Percentiles rank a stretch among this genome's conserved stretches.
Conservation (phyloP, 2,113 vertebrate species). For the Theropithecus gelada region DNA sequence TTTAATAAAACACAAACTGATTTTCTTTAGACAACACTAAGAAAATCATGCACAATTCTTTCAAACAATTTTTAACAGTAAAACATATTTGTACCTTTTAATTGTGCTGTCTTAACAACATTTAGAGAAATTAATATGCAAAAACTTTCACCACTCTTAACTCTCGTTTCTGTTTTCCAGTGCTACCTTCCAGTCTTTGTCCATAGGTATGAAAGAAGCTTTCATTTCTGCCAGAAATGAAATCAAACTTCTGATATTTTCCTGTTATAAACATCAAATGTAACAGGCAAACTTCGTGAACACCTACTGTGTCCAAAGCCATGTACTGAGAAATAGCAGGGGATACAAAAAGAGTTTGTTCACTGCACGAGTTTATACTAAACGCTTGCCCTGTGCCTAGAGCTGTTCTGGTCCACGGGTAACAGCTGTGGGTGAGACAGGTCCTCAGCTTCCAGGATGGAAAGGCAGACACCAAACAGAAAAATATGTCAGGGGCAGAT, state of each 20-base stretch:
- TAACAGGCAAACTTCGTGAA: neutral
- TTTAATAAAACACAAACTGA: neutral
- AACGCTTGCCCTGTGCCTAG: neutral
- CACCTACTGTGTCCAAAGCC: neutral
- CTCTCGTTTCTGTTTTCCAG: neutral
- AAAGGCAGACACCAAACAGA: neutral
- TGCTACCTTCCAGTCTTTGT: neutral
- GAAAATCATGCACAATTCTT: neutral
- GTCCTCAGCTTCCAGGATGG: neutral
- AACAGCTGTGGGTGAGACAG: neutral
- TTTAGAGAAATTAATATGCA: neutral
- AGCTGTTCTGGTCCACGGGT: neutral
- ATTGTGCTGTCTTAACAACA: neutral
- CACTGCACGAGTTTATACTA: fast-evolving
- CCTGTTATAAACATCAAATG: neutral
- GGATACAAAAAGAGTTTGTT: neutral
- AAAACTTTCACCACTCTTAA: neutral
- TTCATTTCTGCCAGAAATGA: conserved; percentile 22
- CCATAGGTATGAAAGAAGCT: neutral
- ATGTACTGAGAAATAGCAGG: neutral
- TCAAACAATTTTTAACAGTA: neutral
- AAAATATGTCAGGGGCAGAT: neutral
- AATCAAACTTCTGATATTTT: neutral
- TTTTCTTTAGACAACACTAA: neutral
- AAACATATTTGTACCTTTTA: neutral